Evolutionary conservation across 2,888 invertebrate species (phyloP), one percentile per base, ranked within the genome.

Genomic region (Parnassius smintheus): DNA sequence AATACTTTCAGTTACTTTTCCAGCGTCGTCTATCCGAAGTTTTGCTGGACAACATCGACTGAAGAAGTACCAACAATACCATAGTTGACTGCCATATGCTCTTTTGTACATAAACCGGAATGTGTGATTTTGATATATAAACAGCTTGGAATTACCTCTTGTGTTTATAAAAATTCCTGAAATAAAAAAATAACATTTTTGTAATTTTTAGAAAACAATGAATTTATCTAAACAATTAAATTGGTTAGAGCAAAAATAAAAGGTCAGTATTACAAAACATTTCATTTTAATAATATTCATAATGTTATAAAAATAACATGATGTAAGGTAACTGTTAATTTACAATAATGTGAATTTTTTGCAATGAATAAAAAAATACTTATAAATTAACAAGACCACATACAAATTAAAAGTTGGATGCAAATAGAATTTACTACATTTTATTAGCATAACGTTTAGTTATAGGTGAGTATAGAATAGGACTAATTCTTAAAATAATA

Each of bases 31-130:
- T 59, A 91, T 91, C 67, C 91, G 71, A 13, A 91, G 72, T 67
- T 91, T 91, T 0, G 91, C 91, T 10, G 91, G 91, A 70, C 91
- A 91, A 68, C 91, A 91, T 62, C 91, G 74, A 56, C 89, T 91
- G 77, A 91, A 91, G 86, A 91, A 91, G 67, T 87, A 91, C 91
- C 91, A 91, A 68, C 91, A 91, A 64, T 91, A 91, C 91, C 91
- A 91, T 2, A 91, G 75, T 62, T 91, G 91, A 71, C 91, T 91
- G n/a, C 91, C 91, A 72, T 89, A 91, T 9, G 91, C 91, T 66
- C 91, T 90, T 70, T 91, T 91, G 69, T 91, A 91, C 91, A 91
- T 91, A 65, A 91, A 91, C 68, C 91, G 82, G 78, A 91, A 91
- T 70, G 91, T 91, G 69, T 91, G 91, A 70, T 91, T 91, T 74